Evolutionary conservation across 92 coral and sea anemone species (phyloP).

Genomic region (Heliopora coerulea): DNA sequence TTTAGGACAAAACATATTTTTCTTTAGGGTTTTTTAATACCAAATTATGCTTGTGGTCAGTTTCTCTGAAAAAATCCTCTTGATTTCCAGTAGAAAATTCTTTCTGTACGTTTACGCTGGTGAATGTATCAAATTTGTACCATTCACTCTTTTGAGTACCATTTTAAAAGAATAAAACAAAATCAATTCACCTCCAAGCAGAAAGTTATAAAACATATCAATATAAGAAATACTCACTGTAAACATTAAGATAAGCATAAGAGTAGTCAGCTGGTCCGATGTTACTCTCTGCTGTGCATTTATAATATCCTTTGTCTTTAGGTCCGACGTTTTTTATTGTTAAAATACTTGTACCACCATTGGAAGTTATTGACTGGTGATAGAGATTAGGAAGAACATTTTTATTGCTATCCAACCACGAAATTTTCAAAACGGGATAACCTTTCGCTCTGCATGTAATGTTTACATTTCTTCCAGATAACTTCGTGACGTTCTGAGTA

Average conservation of each 20-base stretch:
- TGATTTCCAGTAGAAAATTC: too few species aligned
- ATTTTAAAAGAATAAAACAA: too few species aligned
- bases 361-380: conserved; percentile 55
- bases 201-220: background rate
- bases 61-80: too few species aligned
- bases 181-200: too few species aligned
- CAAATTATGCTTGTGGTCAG: too few species aligned
- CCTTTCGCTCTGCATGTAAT: conserved; percentile 89
- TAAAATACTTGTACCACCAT: conserved; percentile 48
- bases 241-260: conserved; percentile 31
- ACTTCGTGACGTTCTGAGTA: conserved; percentile 51
- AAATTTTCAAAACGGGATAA: conserved; percentile 66
- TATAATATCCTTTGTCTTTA: conserved; percentile 63
- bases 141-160: too few species aligned
- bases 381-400: conserved; percentile 51
- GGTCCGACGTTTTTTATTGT: conserved; percentile 47
- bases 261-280: conserved; percentile 47
- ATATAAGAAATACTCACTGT: conserved; percentile 27
- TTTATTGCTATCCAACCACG: conserved; percentile 64
- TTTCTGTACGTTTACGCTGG: too few species aligned
- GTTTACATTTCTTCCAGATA: conserved; percentile 64
- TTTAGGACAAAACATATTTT: too few species aligned
- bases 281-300: conserved; percentile 58
- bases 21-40: too few species aligned
- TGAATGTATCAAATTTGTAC: too few species aligned